Evolutionary conservation across 2,797 vertebrate genomes (phyloP), one percentile per base, ranked within the genome.

Genomic region (Merluccius polli): DNA sequence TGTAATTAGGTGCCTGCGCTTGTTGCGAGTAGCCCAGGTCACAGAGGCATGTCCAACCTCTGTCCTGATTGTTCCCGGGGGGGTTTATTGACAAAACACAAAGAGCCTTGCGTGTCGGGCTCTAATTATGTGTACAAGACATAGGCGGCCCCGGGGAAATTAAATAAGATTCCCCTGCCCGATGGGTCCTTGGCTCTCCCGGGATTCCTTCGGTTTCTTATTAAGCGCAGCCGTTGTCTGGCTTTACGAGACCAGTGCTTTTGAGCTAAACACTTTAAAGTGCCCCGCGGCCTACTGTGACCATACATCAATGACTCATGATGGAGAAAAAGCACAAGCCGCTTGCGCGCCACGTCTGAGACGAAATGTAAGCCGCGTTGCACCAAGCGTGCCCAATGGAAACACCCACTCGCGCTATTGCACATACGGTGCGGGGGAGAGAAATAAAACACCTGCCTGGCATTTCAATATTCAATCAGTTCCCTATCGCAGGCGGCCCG

Each of bases 101-200:
- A 94, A 93, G 91, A 95, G 94, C 93, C 94, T 96, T 67, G 94
- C 95, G 94, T 95, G 94, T 94, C 95, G 94, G 95, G 93, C 95
- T 96, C 95, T 97, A 97, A 97, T 98, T 97, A 98, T 97, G 95
- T 96, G 95, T 97, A 97, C 94, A 96, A 97, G 95, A 95, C 95
- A 95, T 94, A 92, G 91, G 92, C 90, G 92, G 94, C 97, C 95
- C 95, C 81, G 90, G 97, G 96, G 96, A 98, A 98, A 98, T 98
- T 97, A 97, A 97, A 96, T 95, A 94, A 95, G 96, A 97, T 97
- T 96, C 96, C 96, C 96, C 91, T 95, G 94, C 94, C 95, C 95
- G 96, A 96, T 96, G 87, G 95, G 94, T 94, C 87, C 88, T 87
- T 79, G 90, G 87, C 93, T 94, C 96, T 95, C 95, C 89, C 92